phyloP scores from a whole-genome alignment of 2,113 vertebrate species.

The Pachyramphus minor region DNA sequence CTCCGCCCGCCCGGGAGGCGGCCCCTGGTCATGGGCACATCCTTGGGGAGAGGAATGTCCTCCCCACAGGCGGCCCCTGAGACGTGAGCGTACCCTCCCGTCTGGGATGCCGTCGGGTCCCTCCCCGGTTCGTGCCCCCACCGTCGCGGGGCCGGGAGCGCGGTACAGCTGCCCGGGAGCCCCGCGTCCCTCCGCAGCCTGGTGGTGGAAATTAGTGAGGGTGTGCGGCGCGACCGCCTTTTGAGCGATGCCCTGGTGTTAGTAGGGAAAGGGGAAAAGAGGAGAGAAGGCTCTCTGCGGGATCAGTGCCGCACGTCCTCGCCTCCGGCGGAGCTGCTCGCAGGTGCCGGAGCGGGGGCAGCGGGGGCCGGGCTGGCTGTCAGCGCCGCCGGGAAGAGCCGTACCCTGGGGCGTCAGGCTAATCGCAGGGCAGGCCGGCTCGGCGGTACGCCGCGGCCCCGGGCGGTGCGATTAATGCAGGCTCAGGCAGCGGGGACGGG shows the following conservation, averaged over 20 bases:
- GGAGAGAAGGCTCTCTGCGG: neutral
- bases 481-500: neutral
- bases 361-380: neutral
- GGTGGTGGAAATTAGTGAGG: neutral
- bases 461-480: neutral
- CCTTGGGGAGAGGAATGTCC: neutral
- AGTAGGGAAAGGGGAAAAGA: neutral
- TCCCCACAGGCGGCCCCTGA: neutral
- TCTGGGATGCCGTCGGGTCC: neutral
- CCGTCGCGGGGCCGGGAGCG: neutral
- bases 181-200: neutral
- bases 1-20: neutral
- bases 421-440: neutral
- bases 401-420: neutral
- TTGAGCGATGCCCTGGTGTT: neutral
- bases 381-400: neutral
- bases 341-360: slow-evolving; percentile 1
- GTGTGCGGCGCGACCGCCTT: neutral
- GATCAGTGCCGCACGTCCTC: neutral
- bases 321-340: neutral
- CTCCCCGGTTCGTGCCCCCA: neutral
- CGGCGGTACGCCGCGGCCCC: neutral
- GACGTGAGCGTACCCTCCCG: too few relatives aligned
- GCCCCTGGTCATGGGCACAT: neutral
- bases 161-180: neutral